Base-by-base conservation (phyloP, 2,797 vertebrate genomes). In the Anomalospiza imberbis region DNA sequence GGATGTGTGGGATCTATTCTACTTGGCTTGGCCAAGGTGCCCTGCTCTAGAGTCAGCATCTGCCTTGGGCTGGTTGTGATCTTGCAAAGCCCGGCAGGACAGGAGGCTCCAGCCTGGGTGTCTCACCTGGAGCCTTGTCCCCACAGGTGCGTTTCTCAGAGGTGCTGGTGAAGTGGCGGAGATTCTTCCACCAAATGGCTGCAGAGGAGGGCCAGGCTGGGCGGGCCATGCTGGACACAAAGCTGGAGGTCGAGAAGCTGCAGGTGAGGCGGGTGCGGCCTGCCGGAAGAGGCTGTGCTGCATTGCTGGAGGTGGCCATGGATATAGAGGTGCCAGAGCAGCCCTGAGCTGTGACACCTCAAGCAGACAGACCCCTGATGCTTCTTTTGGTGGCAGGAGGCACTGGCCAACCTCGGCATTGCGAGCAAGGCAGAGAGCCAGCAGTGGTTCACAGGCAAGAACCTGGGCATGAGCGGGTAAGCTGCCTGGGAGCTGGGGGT, bases 101-200 rank as follows among this genome's bases (percentile, higher is more conserved):
- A 36, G 60, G 31, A 75, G 36, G 61, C 72, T 88, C 40, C 13
- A 34, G 47, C 29, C 28, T 1, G 4, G 8, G 3, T 31, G 29
- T 66, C 65, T 89, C 36, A 75, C 26, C 57, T 53, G 11, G 3
- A 67, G 38, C 24, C 61, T 31, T 62, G 63, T 38, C 7, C 65
- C 78, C 7, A 9, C 96, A 99, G 99, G 98, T 99, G 92, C 98
- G 98, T 98, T 98, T 99, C 97, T 99, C 99, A 0, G 99, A 99
- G 38, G 98, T 99, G 60, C 98, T 99, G 96, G 98, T 99, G 50
- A 99, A 98, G 95, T 99, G 99, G 99, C 97, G 96, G 53, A 94
- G 88, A 7, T 99, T 99, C 95, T 99, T 99, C 74, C 97, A 98
- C 74, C 98, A 99, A 76, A 97, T 99, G 48, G 98, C 99, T 0